These are phyloP conservation scores for Caprella mutica DNA, from an alignment of 2,888 invertebrate species.

Conservation along the genomic window DNA sequence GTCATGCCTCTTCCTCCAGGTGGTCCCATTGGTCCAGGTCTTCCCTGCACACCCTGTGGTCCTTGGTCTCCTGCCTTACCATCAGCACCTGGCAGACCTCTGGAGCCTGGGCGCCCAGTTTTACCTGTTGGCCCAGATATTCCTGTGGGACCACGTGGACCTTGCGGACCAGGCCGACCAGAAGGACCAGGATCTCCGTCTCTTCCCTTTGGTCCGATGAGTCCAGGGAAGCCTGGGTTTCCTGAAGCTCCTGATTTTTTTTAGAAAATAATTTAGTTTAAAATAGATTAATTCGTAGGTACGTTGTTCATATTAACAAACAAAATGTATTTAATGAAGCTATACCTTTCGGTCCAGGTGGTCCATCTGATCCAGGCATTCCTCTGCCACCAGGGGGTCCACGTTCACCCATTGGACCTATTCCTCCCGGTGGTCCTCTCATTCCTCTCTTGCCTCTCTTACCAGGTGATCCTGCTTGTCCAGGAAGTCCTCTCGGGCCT, in stretches of 20 bases:
- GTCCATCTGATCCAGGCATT: slow-evolving; percentile 64
- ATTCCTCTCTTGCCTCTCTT: slow-evolving; percentile 56
- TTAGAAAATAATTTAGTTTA: not conserved
- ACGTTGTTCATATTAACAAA: too few species aligned
- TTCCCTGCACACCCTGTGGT: slow-evolving; percentile 63
- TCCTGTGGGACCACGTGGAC: slow-evolving; percentile 53
- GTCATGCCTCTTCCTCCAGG: slow-evolving; percentile 60
- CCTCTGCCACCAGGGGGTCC: slow-evolving; percentile 55
- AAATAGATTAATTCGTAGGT: too few species aligned
- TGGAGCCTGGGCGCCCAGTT: slow-evolving; percentile 40
- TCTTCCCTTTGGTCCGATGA: slow-evolving; percentile 38
- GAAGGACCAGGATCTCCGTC: slow-evolving; percentile 51
- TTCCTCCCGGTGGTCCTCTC: slow-evolving; percentile 52
- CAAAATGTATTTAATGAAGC: too few species aligned
- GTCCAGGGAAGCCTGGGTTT: slow-evolving; percentile 51
- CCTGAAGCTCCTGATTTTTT: slow-evolving; percentile 50
- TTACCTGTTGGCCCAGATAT: slow-evolving; percentile 50
- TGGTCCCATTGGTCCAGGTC: slow-evolving; percentile 62
- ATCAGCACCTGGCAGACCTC: slow-evolving; percentile 61
- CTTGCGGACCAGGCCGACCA: slow-evolving; percentile 50
- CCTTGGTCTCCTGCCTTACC: slow-evolving; percentile 76
- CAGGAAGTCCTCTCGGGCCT: slow-evolving; percentile 65
- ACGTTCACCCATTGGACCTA: slow-evolving; percentile 47
- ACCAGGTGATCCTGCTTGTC: slow-evolving; percentile 61
- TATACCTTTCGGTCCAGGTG: slow-evolving; percentile 61